Evolutionary conservation across 1,140 invertebrate genomes (phyloP).

Genomic region (Notospermus geniculatus): DNA sequence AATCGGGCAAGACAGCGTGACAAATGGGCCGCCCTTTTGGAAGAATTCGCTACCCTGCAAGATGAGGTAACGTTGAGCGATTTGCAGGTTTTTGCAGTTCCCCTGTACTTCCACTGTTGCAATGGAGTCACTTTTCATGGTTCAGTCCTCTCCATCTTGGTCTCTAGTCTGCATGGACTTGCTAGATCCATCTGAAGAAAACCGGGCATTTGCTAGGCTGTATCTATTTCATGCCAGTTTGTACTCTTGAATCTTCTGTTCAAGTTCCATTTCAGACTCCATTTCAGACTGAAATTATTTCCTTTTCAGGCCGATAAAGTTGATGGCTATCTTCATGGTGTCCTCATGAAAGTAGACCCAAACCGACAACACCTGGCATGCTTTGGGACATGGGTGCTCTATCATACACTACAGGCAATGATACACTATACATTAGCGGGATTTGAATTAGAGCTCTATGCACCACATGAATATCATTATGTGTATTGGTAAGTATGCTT

Average conservation of each 20-base stretch:
- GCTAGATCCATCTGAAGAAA: neutral
- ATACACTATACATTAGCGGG: constrained; percentile 90
- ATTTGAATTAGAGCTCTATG: constrained; percentile 93
- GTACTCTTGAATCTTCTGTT: neutral
- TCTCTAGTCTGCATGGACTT: too few relatives aligned
- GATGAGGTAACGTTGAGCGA: constrained; percentile 88
- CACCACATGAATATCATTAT: constrained; percentile 94
- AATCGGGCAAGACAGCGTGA: constrained; percentile 92
- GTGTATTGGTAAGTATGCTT: constrained; percentile 77
- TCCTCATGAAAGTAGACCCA: constrained; percentile 68
- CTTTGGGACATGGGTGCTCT: constrained; percentile 93
- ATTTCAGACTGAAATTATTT: too few relatives aligned
- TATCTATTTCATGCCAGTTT: neutral
- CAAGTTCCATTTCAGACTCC: too few relatives aligned
- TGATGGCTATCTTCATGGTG: constrained; percentile 76
- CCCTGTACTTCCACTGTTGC: too few relatives aligned
- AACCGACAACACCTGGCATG: constrained; percentile 74
- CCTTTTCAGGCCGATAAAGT: constrained; percentile 79
- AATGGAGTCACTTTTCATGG: too few relatives aligned
- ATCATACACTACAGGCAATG: constrained; percentile 95
- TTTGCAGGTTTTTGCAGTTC: too few relatives aligned
- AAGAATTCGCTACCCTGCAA: constrained; percentile 87
- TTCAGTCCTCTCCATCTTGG: too few relatives aligned
- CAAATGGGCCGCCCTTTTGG: constrained; percentile 83
- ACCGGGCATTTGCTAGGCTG: neutral